Conservation (phyloP, 2,888 invertebrate species). For the Aethes cnicana region DNA sequence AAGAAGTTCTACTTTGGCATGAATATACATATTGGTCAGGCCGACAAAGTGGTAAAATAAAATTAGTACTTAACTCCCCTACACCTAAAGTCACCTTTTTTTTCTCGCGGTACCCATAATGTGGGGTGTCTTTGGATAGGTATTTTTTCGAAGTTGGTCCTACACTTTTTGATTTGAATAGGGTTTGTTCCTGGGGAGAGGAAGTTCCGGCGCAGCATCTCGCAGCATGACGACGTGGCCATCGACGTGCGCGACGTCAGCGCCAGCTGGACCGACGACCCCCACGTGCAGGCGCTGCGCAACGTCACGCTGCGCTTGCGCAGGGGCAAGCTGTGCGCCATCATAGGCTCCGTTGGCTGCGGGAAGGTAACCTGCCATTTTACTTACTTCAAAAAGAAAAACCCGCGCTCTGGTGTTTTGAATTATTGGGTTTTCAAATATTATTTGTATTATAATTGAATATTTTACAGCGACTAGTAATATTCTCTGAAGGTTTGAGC, state of each 20-base stretch:
- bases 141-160: not conserved
- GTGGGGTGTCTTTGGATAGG: not conserved
- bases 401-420: no score
- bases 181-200: constrained; percentile 35
- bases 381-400: not conserved
- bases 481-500: no score
- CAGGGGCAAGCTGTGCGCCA: constrained; percentile 84
- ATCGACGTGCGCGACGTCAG: constrained; percentile 63
- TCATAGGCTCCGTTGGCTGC: constrained; percentile 89
- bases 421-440: no score
- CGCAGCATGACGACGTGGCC: constrained; percentile 57
- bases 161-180: not conserved
- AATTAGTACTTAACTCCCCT: no score
- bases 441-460: no score
- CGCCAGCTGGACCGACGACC: constrained; percentile 79
- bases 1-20: no score
- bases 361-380: constrained; percentile 82
- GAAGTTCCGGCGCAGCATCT: constrained; percentile 52
- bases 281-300: constrained; percentile 78
- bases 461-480: no score
- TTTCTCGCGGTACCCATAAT: no score
- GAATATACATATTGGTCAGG: no score
- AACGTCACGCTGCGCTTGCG: constrained; percentile 77
- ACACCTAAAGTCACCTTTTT: not conserved
- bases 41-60: no score